Evolutionary conservation across 2,113 vertebrate species (phyloP).

Genomic region (Protomyctophum bolini): DNA sequence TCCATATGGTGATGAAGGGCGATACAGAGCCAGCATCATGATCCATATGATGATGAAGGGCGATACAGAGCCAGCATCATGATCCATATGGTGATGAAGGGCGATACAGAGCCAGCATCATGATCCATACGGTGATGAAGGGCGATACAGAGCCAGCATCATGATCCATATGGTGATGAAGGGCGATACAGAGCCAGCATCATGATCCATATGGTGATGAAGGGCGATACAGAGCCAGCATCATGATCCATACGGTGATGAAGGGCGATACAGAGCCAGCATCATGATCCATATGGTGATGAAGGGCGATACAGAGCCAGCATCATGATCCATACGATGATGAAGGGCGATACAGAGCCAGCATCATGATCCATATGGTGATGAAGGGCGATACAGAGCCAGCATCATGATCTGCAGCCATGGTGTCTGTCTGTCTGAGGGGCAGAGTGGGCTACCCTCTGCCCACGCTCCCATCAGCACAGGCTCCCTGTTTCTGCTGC

Average conservation of each 20-base stretch:
- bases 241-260: neutral
- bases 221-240: conserved; percentile 21
- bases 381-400: conserved; percentile 18
- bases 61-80: conserved; percentile 24
- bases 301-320: conserved; percentile 18
- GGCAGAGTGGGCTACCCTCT: conserved; percentile 39
- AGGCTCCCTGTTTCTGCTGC: conserved; percentile 30
- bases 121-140: neutral
- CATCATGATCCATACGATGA: neutral
- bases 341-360: conserved; percentile 18
- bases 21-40: conserved; percentile 24
- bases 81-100: neutral
- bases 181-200: conserved; percentile 21
- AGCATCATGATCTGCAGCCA: conserved; percentile 20
- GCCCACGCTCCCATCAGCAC: conserved; percentile 40
- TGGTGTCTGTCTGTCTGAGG: conserved; percentile 36
- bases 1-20: neutral
- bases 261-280: conserved; percentile 20
- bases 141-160: conserved; percentile 21
- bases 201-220: neutral
- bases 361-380: neutral
- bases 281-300: neutral
- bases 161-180: neutral
- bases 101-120: conserved; percentile 24
- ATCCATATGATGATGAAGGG: neutral